phyloP scores from a whole-genome alignment of 2,113 vertebrate species.

The Hippocampus guttulatus region DNA sequence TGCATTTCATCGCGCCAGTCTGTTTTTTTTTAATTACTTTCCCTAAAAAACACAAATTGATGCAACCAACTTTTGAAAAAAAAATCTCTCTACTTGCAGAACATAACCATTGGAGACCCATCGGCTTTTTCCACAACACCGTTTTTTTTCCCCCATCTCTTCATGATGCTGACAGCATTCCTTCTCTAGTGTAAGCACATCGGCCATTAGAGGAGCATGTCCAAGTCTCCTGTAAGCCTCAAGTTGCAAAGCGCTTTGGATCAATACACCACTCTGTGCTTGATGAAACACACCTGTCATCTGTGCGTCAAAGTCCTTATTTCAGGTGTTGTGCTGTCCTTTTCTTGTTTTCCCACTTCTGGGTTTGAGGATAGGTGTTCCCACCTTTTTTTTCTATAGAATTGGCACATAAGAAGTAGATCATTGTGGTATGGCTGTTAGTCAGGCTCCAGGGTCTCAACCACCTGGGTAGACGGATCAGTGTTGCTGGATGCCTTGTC shows the following conservation, averaged over 20 bases:
- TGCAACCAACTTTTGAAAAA: background rate
- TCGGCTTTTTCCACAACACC: background rate
- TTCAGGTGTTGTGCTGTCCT: background rate
- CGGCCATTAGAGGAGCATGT: slow-evolving; percentile 36
- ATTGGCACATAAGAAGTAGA: slow-evolving; percentile 49
- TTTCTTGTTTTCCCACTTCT: background rate
- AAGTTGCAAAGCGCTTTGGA: slow-evolving; percentile 23
- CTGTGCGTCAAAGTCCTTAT: slow-evolving; percentile 16
- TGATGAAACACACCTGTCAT: slow-evolving; percentile 38
- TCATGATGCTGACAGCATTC: slow-evolving; percentile 31
- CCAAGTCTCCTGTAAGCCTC: slow-evolving; percentile 33
- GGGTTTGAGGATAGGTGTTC: too few species aligned
- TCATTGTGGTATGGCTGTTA: background rate
- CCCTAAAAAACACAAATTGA: background rate
- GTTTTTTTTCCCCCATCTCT: background rate
- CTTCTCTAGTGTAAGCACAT: slow-evolving; percentile 26
- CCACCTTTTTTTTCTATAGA: slow-evolving; percentile 39
- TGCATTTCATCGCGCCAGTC: background rate
- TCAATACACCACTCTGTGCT: slow-evolving; percentile 48
- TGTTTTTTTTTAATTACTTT: background rate
- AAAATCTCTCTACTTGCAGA: background rate
- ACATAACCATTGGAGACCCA: background rate
- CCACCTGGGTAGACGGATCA: slow-evolving; percentile 38
- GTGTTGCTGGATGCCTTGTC: slow-evolving; percentile 34
- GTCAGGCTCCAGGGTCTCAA: slow-evolving; percentile 28